A percentile compares a stretch with the other conserved stretches of the same genome.
Evolutionary conservation across 2,113 vertebrate species (phyloP).

Genomic region (Phalacrocorax aristotelis): DNA sequence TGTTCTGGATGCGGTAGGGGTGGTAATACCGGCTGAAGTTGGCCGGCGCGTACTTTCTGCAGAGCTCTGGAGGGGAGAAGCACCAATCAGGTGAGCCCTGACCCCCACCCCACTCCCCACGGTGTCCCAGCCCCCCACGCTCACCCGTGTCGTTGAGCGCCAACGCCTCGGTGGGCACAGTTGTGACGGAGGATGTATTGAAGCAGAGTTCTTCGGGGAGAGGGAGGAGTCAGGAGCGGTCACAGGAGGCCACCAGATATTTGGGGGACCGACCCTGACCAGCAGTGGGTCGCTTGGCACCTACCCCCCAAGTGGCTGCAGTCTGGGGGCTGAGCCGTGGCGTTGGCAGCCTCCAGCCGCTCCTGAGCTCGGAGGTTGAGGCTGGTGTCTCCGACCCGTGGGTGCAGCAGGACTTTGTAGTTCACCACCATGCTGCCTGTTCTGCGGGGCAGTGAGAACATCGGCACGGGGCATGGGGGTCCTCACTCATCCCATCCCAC

Average conservation of each 20-base stretch:
- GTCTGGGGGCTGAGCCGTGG: background rate
- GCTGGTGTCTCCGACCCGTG: accelerated
- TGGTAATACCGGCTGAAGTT: background rate
- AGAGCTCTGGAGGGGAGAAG: background rate
- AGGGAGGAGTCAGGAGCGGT: background rate
- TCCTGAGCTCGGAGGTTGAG: background rate
- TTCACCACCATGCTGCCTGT: background rate
- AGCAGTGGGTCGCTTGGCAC: background rate
- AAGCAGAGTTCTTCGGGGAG: background rate
- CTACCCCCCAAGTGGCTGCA: background rate
- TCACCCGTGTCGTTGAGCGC: background rate
- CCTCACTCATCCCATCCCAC: background rate
- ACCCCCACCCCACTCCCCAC: accelerated
- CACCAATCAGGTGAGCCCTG: accelerated
- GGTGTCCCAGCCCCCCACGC: accelerated
- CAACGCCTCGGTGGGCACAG: accelerated
- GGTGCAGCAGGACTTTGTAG: background rate
- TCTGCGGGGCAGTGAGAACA: background rate
- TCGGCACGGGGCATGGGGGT: accelerated
- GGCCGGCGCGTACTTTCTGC: background rate
- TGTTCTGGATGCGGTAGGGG: accelerated
- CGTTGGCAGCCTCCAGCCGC: background rate
- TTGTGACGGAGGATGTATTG: background rate
- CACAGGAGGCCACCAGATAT: background rate
- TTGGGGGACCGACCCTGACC: accelerated